Evolutionary conservation across 2,888 invertebrate genomes (phyloP).

Genomic region (Corythucha ciliata): DNA sequence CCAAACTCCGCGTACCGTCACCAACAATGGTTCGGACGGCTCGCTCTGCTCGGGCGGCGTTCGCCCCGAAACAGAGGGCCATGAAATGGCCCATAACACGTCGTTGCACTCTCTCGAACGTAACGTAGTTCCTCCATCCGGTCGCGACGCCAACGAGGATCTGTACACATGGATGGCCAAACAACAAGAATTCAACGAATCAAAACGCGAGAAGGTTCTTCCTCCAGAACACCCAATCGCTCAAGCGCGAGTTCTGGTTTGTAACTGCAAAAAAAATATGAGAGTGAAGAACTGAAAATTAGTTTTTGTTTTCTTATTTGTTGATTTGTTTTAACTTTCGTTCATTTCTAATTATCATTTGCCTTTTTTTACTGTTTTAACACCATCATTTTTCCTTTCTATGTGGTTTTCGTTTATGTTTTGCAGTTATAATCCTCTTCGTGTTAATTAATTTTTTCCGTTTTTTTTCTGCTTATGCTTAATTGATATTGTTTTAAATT

Average conservation of each 20-base stretch:
- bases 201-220: conserved; percentile 29
- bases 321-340: neutral
- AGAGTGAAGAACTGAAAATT: neutral
- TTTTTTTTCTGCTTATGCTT: conserved; percentile 6
- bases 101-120: conserved; percentile 23
- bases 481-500: neutral
- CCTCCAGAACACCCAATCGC: conserved; percentile 15
- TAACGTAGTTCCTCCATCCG: conserved; percentile 23
- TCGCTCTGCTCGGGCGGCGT: conserved; percentile 24
- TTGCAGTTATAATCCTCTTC: conserved; percentile 22
- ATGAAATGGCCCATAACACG: conserved; percentile 23
- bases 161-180: conserved; percentile 95
- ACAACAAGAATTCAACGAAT: conserved; percentile 53
- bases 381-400: conserved; percentile 6
- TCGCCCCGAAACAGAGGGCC: conserved; percentile 27
- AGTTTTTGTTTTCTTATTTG: neutral
- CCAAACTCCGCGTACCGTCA: conserved; percentile 24
- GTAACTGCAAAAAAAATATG: conserved; percentile 27
- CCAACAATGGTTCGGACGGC: conserved; percentile 20
- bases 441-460: conserved; percentile 10
- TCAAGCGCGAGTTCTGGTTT: conserved; percentile 24
- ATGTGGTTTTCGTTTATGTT: conserved; percentile 11
- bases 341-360: conserved; percentile 7
- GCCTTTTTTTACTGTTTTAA: conserved; percentile 11
- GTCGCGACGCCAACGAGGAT: conserved; percentile 59